Conservation (phyloP, 1,140 invertebrate genomes). For the Drosophila novamexicana region DNA sequence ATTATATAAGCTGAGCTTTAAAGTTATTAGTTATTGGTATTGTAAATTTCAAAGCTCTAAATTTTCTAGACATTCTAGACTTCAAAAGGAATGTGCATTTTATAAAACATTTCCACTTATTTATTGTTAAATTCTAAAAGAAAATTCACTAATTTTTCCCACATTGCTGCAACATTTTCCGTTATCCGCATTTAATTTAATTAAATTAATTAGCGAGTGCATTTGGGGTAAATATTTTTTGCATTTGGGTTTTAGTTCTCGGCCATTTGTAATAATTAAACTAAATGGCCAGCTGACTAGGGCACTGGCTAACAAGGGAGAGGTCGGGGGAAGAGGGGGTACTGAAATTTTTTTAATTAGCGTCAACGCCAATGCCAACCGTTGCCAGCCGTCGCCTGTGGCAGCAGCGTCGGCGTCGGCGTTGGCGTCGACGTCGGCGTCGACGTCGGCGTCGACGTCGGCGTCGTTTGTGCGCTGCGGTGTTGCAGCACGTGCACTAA, state of each 20-base stretch:
- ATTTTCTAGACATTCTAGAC: too few species aligned
- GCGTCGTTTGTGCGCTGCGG: constrained; percentile 35
- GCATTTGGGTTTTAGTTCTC: constrained; percentile 26
- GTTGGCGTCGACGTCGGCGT: constrained; percentile 7
- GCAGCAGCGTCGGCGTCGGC: constrained; percentile 11
- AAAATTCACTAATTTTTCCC: not conserved
- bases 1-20: too few species aligned
- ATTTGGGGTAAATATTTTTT: constrained; percentile 55
- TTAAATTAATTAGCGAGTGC: constrained; percentile 61
- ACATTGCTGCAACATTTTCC: not conserved
- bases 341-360: constrained; percentile 74
- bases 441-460: constrained; percentile 12
- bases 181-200: constrained; percentile 43
- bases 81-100: too few species aligned
- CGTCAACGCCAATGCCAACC: constrained; percentile 38
- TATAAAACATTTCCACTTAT: not conserved
- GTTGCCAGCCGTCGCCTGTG: constrained; percentile 29
- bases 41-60: not conserved
- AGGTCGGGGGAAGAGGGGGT: constrained; percentile 27
- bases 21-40: too few species aligned
- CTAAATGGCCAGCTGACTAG: constrained; percentile 52
- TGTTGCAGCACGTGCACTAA: constrained; percentile 59
- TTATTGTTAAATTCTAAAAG: not conserved
- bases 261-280: constrained; percentile 78
- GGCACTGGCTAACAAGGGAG: constrained; percentile 1